Base-by-base conservation (phyloP, 1,140 invertebrate genomes). In the Tribolium madens region DNA sequence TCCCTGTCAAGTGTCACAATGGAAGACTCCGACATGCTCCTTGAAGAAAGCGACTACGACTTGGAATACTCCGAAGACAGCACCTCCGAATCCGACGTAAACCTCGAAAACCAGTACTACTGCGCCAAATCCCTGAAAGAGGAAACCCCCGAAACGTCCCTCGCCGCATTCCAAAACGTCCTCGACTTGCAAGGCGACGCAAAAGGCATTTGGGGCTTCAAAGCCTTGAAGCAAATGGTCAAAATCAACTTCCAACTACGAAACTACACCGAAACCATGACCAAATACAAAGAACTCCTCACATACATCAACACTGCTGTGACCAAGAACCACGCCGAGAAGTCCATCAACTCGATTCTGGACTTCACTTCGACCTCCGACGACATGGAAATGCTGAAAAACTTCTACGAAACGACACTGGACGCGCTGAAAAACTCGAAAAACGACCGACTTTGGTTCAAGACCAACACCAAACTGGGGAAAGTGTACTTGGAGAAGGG, bases 201-300 rank as follows among this genome's bases (percentile, higher is more conserved):
- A 80, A 99, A 99, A 88, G 97, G 98, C 47, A 98, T 99, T 90
- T 99, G 98, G 98, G 98, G 98, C 0, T 99, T 99, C 84, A 99
- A 99, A 89, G 98, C 98, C 5, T 89, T 99, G 0, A 99, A 99
- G 87, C 98, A 99, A 87, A 99, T 99, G 96, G 98, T 99, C 26
- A 99, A 99, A 89, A 98, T 99, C 57, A 98, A 99, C 87, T 99
- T 99, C 86, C 96, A 96, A 90, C 86, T 98, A 89, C 97, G 98
- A 87, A 97, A 98, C 87, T 98, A 96, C 85, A 91, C 93, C 77
- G 95, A 98, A 87, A 99, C 99, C 95, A 98, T 99, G 95, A 88
- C 89, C 0, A 90, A 96, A 76, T 99, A 99, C 85, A 97, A 98
- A 84, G 95, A 98, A 86, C 88, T 99, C 42, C 89, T 99, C 53